Conservation (phyloP, 2,113 vertebrate species). For the Elaphurus davidianus region DNA sequence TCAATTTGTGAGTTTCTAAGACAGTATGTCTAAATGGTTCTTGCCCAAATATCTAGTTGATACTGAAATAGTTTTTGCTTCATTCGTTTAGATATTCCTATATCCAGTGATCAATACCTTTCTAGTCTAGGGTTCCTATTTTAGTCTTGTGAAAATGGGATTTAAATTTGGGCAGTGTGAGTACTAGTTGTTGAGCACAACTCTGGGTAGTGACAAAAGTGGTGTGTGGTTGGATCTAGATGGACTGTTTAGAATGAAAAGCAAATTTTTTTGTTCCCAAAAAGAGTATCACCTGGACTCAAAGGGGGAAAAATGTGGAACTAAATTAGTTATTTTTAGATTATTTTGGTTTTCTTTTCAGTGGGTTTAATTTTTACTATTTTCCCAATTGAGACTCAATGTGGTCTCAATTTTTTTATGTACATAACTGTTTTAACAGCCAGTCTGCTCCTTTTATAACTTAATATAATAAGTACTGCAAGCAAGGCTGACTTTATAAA, state of each 20-base stretch:
- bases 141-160: background rate
- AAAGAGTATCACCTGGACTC: background rate
- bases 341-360: slow-evolving; percentile 41
- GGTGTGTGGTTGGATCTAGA: background rate
- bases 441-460: background rate
- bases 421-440: background rate
- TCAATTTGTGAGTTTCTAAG: background rate
- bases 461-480: slow-evolving; percentile 7
- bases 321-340: slow-evolving; percentile 14
- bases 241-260: slow-evolving; percentile 10
- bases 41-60: background rate
- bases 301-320: background rate
- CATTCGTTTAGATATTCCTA: background rate
- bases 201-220: background rate
- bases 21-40: background rate
- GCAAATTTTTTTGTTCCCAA: background rate
- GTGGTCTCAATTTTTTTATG: background rate
- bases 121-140: background rate
- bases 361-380: background rate
- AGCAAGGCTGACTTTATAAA: slow-evolving; percentile 4
- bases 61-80: background rate
- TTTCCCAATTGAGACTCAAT: background rate
- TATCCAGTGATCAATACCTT: background rate
- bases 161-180: slow-evolving; percentile 20
- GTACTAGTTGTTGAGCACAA: background rate